Evolutionary conservation across 2,797 vertebrate genomes (phyloP), one percentile per base, ranked within the genome.

Genomic region (Chelmon rostratus): DNA sequence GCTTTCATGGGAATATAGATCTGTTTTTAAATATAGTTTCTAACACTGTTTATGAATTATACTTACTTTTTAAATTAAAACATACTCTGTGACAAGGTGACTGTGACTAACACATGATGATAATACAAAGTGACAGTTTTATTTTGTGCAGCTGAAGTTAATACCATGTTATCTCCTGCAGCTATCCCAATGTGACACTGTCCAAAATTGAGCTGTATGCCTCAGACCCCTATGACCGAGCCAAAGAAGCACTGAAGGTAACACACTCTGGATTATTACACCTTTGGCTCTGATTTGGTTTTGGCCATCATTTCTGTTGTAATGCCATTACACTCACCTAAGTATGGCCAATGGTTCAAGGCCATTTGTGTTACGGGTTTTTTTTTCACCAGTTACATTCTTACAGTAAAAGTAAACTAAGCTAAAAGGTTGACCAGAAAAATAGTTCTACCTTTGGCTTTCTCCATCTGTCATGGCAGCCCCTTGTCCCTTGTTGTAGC

Each of bases 101-200:
- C n/a, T 19, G 23, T 31, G 21, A 1, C 31, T 47, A 16, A 53
- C 3, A 12, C n/a, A 25, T 52, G 5, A 25, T 53, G 15, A 53
- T 53, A 58, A 23, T 6, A 37, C 56, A 42, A 63, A 18, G 12
- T 63, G 5, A 28, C 37, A 12, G 23, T 42, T 40, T 31, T 33
- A 25, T 50, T n/a, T 25, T 23, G 35, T 33, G 19, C 31, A 62
- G 19, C 6, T 67, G 7, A 65, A 3, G 18, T 59, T 49, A 58
- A 53, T 9, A 21, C 63, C 10, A 28, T 77, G 42, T 84, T 44
- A 2, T 90, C 84, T 88, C 83, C 58, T 82, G 72, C 88, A 97
- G 96, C 83, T 98, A 95, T 82, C 90, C 96, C 80, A 96, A 96
- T 65, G 37, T 97, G 69, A 97, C 96, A 2, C 95, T 97, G 86